Base-by-base conservation (phyloP, 2,888 invertebrate genomes). In the Cosmia trapezina region DNA sequence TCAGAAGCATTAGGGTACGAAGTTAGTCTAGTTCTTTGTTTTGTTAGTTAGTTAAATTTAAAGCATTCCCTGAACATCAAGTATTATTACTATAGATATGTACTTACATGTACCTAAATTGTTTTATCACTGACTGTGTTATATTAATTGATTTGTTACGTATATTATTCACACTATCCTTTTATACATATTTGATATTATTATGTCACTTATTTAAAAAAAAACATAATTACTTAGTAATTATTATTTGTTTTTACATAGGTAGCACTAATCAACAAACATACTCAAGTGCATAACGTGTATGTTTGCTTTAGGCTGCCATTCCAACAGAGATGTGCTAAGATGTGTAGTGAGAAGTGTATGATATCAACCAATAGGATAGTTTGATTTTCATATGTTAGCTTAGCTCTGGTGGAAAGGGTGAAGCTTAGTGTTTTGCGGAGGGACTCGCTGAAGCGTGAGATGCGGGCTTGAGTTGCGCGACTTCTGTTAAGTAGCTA, bases 21-120 rank as follows among this genome's bases (percentile, higher is more conserved):
- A 56, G 22, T 47, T 11, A 14, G 33, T 19, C 17, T 37, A 22
- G 43, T 43, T 14, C 19, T 54, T 74, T 56, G 28, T 28, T 28
- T 64, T 65, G 12, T 56, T 33, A 49, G 22, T 22, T 45, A 45
- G 28, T 74, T 33, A 53, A 54, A 72, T 54, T 49, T 51, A 51
- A 57, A 51, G 45, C 76, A 73, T 73, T 73, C 76, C 76, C 49
- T 67, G 19, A 67, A 67, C 19, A 33, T 49, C 17, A 54, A 66
- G 49, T 76, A 67, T 45, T 76, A 76, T 17, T 47, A 41, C 54
- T 47, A 28, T 73, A 70, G 45, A 41, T 74, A 41, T 41, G 17
- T 47, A 37, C 37, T 49, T 14, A 41, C n/a, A 6, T 56, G 65
- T 63, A 74, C 47, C 70, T 70, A 47, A 28, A 57, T 45, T 56